phyloP scores from a whole-genome alignment of 2,797 vertebrate genomes.

The Melanotaenia maccullochi region DNA sequence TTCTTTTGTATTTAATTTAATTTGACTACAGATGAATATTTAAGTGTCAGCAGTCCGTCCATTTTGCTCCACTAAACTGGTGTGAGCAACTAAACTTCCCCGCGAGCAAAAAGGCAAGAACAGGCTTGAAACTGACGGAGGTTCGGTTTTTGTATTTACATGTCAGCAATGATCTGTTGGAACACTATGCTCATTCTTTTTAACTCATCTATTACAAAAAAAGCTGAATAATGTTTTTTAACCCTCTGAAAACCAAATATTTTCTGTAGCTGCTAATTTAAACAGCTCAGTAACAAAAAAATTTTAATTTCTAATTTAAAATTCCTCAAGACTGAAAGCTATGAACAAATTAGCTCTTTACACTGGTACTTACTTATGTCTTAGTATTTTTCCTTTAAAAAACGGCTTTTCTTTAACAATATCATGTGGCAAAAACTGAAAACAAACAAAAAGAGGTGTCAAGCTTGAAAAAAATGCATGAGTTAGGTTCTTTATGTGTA shows the following conservation, averaged over 20 bases:
- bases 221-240: constrained; percentile 47
- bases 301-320: constrained; percentile 35
- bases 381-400: constrained; percentile 45
- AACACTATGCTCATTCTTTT: constrained; percentile 7
- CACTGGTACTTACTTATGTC: constrained; percentile 73
- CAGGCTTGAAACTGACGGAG: constrained; percentile 48
- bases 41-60: constrained; percentile 76
- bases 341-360: constrained; percentile 49
- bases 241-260: constrained; percentile 64
- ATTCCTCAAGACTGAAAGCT: constrained; percentile 42
- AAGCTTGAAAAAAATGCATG: constrained; percentile 68
- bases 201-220: constrained; percentile 31
- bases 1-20: constrained; percentile 38
- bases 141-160: constrained; percentile 66
- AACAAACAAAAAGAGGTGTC: constrained; percentile 52
- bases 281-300: constrained; percentile 49
- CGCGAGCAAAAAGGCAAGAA: constrained; percentile 45
- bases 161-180: constrained; percentile 55
- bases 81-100: constrained; percentile 58
- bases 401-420: constrained; percentile 47
- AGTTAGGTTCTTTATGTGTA: constrained; percentile 55
- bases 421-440: constrained; percentile 48
- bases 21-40: constrained; percentile 70
- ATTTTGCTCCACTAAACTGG: constrained; percentile 69
- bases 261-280: constrained; percentile 25